Evolutionary conservation across 2,797 vertebrate species (phyloP).

Genomic region (Pangasius macronema): DNA sequence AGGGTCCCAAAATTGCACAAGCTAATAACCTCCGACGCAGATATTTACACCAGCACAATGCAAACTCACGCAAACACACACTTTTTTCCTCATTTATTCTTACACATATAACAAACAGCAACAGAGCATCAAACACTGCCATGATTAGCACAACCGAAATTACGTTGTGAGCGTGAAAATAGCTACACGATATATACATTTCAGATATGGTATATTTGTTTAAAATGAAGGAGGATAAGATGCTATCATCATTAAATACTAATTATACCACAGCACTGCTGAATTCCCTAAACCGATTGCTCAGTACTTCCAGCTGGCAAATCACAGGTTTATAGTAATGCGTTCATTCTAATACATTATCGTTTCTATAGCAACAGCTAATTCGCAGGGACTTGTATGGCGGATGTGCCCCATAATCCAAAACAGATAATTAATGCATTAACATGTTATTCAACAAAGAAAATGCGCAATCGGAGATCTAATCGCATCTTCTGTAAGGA

Average conservation of each 20-base stretch:
- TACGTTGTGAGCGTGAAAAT: neutral
- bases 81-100: neutral
- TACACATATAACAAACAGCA: neutral
- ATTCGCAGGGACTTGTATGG: neutral
- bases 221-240: neutral
- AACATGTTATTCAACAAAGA: neutral
- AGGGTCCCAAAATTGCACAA: constrained; percentile 15
- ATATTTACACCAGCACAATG: neutral
- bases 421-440: neutral
- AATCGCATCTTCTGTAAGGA: neutral
- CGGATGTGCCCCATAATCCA: neutral
- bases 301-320: neutral
- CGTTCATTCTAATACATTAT: neutral
- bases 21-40: constrained; percentile 24
- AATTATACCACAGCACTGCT: neutral
- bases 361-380: neutral
- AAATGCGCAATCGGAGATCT: neutral
- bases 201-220: neutral
- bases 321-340: neutral
- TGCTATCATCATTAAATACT: neutral
- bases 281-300: neutral
- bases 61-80: neutral
- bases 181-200: too few species aligned
- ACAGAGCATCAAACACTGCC: neutral
- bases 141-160: neutral